phyloP scores from a whole-genome alignment of 2,797 vertebrate species.

The Tenualosa thibaudeaui region DNA sequence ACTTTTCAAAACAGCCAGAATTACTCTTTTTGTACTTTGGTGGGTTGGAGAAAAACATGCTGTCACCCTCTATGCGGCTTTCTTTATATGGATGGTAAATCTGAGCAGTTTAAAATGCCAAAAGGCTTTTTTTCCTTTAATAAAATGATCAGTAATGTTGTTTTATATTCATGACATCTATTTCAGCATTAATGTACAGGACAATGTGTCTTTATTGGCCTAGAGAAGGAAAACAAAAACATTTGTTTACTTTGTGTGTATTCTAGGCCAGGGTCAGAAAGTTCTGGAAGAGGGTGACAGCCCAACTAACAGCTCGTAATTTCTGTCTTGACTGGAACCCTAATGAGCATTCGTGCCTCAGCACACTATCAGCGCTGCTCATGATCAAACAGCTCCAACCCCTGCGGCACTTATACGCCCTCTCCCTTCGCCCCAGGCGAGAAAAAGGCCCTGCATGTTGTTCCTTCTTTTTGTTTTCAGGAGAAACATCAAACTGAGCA shows the following conservation, averaged over 20 bases:
- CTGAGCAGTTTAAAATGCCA: neutral
- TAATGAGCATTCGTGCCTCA: conserved; percentile 17
- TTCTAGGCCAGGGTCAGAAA: neutral
- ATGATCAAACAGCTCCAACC: neutral
- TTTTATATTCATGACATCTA: neutral
- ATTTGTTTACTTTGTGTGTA: neutral
- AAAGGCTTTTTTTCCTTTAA: neutral
- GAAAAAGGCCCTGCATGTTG: neutral
- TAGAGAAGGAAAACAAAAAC: neutral
- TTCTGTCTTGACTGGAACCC: neutral
- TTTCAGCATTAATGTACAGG: neutral
- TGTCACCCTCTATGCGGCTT: neutral
- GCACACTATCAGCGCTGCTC: neutral
- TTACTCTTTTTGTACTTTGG: neutral
- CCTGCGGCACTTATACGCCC: neutral
- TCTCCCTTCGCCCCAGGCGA: neutral
- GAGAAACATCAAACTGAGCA: neutral
- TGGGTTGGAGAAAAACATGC: neutral
- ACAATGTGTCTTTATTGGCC: neutral
- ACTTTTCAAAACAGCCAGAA: neutral
- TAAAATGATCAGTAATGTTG: too few species aligned
- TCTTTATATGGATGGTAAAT: neutral
- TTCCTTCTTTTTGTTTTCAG: neutral
- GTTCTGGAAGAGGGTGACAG: neutral
- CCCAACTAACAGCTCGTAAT: conserved; percentile 7